Conservation (phyloP, 2,113 vertebrate genomes). For the Rhinoptilus africanus region DNA sequence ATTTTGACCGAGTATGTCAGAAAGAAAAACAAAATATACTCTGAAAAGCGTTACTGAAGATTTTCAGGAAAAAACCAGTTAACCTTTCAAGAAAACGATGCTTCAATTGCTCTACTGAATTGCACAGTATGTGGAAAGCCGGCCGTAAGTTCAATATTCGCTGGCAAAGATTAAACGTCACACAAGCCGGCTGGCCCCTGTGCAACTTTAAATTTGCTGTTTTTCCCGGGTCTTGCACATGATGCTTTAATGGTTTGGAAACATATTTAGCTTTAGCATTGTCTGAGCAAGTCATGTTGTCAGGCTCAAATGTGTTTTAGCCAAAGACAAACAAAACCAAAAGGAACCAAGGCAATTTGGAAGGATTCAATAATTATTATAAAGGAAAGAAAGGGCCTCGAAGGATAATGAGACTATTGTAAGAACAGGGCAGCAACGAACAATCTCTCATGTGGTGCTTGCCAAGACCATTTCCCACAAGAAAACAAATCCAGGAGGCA, state of each 20-base stretch:
- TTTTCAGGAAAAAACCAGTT: background rate
- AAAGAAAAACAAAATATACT: background rate
- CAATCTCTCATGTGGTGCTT: background rate
- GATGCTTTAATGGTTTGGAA: background rate
- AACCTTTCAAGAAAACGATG: background rate
- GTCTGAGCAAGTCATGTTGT: background rate
- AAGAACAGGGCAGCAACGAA: background rate
- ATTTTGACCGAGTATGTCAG: background rate
- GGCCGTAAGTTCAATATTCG: rapidly evolving
- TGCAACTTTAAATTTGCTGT: rapidly evolving
- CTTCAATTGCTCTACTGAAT: background rate
- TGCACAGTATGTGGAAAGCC: background rate
- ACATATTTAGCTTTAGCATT: background rate
- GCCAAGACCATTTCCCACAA: background rate
- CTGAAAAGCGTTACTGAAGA: background rate
- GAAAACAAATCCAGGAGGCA: background rate
- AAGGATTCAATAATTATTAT: background rate
- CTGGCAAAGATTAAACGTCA: background rate
- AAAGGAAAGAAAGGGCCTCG: background rate
- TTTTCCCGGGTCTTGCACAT: background rate
- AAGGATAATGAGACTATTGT: background rate
- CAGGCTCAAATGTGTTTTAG: background rate
- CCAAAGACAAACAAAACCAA: background rate
- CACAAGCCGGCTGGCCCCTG: background rate
- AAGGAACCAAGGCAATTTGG: background rate